These are phyloP conservation scores for Picus viridis DNA, from an alignment of 2,797 vertebrate genomes.

Conservation along the genomic window DNA sequence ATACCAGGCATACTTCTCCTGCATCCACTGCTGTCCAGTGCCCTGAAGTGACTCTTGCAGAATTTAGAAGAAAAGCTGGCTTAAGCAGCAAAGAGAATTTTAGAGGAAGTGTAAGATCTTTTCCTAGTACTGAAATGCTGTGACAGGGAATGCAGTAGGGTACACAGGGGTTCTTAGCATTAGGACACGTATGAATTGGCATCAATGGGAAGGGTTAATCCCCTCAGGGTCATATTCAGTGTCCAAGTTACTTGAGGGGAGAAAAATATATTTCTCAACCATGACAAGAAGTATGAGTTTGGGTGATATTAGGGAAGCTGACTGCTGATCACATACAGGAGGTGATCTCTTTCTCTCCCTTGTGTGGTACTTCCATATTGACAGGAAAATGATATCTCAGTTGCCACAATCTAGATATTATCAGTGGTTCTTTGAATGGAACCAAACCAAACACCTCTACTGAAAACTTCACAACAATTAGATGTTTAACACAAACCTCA, in stretches of 20 bases:
- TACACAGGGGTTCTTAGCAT: neutral
- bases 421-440: neutral
- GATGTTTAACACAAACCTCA: neutral
- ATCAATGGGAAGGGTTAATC: neutral
- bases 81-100: neutral
- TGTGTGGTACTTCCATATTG: neutral
- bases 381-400: neutral
- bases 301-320: neutral
- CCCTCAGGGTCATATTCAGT: rapidly evolving
- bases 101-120: neutral
- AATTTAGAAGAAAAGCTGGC: neutral
- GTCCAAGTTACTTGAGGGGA: neutral
- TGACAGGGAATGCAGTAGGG: neutral
- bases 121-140: neutral
- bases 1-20: neutral
- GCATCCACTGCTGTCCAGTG: neutral
- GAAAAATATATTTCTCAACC: neutral
- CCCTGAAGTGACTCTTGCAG: neutral
- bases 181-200: neutral
- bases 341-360: neutral
- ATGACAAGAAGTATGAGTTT: neutral
- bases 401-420: neutral
- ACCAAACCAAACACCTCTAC: neutral
- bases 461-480: neutral
- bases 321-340: neutral